Base-by-base conservation (phyloP, 2,113 vertebrate species). In the Xiphorhynchus elegans region DNA sequence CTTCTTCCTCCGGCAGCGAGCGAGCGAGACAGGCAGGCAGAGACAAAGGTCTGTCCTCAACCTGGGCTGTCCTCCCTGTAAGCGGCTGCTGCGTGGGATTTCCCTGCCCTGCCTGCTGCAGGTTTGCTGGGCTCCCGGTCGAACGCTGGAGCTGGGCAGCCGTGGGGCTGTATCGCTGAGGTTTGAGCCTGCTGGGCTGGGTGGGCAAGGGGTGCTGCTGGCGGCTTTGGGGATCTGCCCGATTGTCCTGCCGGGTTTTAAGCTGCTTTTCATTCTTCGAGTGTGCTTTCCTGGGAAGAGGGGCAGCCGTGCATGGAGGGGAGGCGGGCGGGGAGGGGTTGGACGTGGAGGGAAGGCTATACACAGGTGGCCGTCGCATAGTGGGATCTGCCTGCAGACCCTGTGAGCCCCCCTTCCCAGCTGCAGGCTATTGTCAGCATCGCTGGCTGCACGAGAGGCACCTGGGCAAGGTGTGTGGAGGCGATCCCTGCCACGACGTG, bases 21-120 rank as follows among this genome's bases (percentile, higher is more conserved):
- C 74, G 18, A 93, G 66, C 31, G 46, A 95, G 93, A 91, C 94
- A 95, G 89, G 80, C 92, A 95, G 93, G 77, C 94, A 96, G 95
- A 96, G 81, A 97, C 96, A 96, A 97, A 97, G 94, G 94, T 96
- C 95, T 96, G 95, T 96, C 93, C 93, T 93, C 96, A 96, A 85
- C 96, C 91, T 95, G 89, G 83, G 94, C 93, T 89, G 89, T 92
- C 93, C 93, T 95, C 93, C 55, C 75, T 5, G 15, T 33, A 28
- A 93, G 81, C 50, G 40, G 87, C 85, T 90, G 90, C 96, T 94
- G 94, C 81, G 35, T 68, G 94, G 89, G 93, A 91, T 97, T 92
- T 95, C 90, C 87, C 77, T 77, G 69, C 67, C 72, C 63, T 94
- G 83, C n/a, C 59, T 92, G 86, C 93, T 79, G 94, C 90, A 53